These are phyloP conservation scores for Callaeas wilsoni DNA, from an alignment of 2,113 vertebrate species.

Conservation along the genomic window DNA sequence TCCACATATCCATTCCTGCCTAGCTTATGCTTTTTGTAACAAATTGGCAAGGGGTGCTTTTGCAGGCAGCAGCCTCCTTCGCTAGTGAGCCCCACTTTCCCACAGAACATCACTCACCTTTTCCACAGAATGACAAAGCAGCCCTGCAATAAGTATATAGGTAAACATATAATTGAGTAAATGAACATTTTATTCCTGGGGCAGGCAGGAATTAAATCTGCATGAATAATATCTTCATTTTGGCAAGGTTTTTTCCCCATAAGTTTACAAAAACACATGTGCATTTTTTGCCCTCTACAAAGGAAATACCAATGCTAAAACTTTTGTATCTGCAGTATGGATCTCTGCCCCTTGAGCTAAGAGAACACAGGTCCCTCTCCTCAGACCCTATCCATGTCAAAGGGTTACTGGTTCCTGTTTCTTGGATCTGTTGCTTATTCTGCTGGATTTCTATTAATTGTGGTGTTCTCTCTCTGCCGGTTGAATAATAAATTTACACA, in stretches of 20 bases:
- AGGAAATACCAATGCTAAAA: not conserved
- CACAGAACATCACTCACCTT: not conserved
- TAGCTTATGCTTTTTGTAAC: not conserved
- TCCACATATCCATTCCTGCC: not conserved
- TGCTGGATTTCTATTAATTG: not conserved
- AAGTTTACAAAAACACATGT: rapidly evolving
- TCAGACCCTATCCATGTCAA: not conserved
- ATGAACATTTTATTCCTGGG: not conserved
- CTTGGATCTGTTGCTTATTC: not conserved
- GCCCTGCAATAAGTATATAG: not conserved
- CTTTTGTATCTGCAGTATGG: not conserved
- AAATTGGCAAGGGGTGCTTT: not conserved
- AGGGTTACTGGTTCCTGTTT: not conserved
- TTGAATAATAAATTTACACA: not conserved
- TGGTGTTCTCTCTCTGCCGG: not conserved
- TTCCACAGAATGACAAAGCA: not conserved
- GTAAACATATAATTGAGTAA: not conserved
- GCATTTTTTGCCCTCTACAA: not conserved
- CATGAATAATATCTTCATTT: not conserved
- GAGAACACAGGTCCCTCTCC: not conserved
- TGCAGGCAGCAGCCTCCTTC: not conserved
- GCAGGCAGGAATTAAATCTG: not conserved
- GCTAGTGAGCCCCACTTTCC: not conserved
- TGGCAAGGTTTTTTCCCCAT: not conserved
- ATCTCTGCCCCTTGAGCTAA: not conserved